These are phyloP conservation scores for Caenorhabditis macrosperma DNA, from an alignment of 2,888 invertebrate genomes.

Conservation along the genomic window DNA sequence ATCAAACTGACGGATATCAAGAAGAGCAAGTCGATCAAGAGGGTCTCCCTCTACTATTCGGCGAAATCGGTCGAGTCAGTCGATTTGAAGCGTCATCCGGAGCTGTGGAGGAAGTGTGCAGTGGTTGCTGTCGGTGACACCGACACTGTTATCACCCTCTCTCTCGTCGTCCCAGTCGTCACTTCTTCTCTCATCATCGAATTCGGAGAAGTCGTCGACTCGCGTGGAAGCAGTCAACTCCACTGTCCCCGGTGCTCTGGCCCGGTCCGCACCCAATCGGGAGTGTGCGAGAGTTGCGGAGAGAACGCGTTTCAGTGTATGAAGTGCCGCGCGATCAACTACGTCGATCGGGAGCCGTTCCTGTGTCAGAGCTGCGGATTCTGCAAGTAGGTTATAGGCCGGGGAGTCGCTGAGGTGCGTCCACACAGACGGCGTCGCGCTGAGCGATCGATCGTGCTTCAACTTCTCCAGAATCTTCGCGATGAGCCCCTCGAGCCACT, in stretches of 20 bases:
- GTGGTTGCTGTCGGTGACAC: slow-evolving; percentile 83
- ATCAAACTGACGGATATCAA: slow-evolving; percentile 95
- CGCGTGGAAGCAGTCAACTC: slow-evolving; percentile 87
- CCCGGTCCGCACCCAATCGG: slow-evolving; percentile 96
- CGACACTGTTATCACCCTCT: slow-evolving; percentile 21
- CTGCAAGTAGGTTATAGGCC: slow-evolving; percentile 86
- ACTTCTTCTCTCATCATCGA: slow-evolving; percentile 99
- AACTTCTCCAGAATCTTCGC: slow-evolving; percentile 24
- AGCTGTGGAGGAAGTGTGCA: slow-evolving; percentile 94
- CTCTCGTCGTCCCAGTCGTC: slow-evolving; percentile 84
- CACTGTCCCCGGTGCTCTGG: slow-evolving; percentile 86
- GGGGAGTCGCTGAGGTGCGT: slow-evolving; percentile 32
- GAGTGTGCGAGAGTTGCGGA: slow-evolving; percentile 96
- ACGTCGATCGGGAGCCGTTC: slow-evolving; percentile 98
- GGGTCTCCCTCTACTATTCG: slow-evolving; percentile 94
- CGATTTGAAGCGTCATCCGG: slow-evolving; percentile 89
- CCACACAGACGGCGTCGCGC: not conserved
- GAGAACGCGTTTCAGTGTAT: slow-evolving; percentile 99
- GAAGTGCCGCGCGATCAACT: slow-evolving; percentile 97
- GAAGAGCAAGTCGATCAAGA: slow-evolving; percentile 91
- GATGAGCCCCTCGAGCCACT: slow-evolving; percentile 27
- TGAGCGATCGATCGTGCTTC: not conserved
- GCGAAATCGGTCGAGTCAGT: slow-evolving; percentile 94
- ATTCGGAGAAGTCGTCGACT: slow-evolving; percentile 97
- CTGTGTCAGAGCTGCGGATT: slow-evolving; percentile 98